Base-by-base conservation (phyloP, 1,140 invertebrate genomes). In the Tetranychus urticae region DNA sequence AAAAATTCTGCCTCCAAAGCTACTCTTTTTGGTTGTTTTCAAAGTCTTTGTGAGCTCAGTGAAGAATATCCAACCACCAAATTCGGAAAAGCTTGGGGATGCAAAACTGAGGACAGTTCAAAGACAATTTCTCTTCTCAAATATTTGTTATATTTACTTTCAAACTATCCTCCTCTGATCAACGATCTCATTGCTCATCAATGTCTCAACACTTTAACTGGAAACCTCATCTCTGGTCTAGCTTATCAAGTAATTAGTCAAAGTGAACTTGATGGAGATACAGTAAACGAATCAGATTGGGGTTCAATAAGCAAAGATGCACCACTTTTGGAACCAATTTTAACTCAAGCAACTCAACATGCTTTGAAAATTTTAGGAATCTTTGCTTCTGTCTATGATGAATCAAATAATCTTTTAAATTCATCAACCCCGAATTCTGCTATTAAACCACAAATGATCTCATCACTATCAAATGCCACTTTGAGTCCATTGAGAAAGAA, bases 171-270 rank as follows among this genome's bases (percentile, higher is more conserved):
- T 2, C 70, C 76, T 8, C 67, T 80, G 4, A 76, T 77, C 55
- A 72, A 82, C 50, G 82, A 85, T 67, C 69, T 85, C 2, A 70
- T 75, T 12, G 76, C 77, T 52, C 82, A 84, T 64, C 74, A 77
- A 60, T 76, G 80, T 68, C 69, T 81, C 5, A 69, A 84, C 5
- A 69, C 75, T 37, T 68, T 85, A 14, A 74, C 76, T 56, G 79
- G 79, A 48, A 83, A 84, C 72, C 67, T 85, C 0, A 76, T 81
- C 58, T 75, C 78, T 54, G 82, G 82, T 75, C 66, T 66, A 61
- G 62, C 33, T 39, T 56, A 58, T 57, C n/a, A 58, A 34, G 33
- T 14, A 8, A 33, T 56, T 31, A 34, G 33, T 10, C 34, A 39
- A 10, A 56, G 55, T 36, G 48, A 42, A 42, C 10, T 6, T 42